Evolutionary conservation across 2,888 invertebrate genomes (phyloP).

Genomic region (Sinopyrophorus schimmeli): DNA sequence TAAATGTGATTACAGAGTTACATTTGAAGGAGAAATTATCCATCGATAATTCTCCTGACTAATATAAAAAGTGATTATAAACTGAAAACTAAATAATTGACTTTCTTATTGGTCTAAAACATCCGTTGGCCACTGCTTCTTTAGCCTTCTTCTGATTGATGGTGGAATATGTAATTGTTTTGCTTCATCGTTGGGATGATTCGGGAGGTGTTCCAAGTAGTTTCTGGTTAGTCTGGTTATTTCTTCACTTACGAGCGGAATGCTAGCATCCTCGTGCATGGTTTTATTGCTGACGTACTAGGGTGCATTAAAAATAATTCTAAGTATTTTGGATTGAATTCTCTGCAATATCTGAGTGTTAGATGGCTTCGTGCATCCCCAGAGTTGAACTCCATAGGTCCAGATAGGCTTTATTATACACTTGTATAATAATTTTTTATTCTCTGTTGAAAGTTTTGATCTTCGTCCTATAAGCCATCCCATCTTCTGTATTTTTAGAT

Average conservation of each 20-base stretch:
- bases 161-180: conserved; percentile 1
- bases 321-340: conserved; percentile 5
- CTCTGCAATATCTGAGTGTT: conserved; percentile 3
- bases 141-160: conserved; percentile 3
- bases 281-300: too few relatives aligned
- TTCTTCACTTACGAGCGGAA: conserved; percentile 10
- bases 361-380: neutral
- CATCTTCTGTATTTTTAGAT: conserved; percentile 12
- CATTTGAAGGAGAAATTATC: too few relatives aligned
- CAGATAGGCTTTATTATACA: conserved; percentile 5
- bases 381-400: conserved; percentile 3
- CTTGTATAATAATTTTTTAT: conserved; percentile 13
- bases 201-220: conserved; percentile 6
- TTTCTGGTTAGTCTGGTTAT: conserved; percentile 8
- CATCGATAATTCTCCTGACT: too few relatives aligned
- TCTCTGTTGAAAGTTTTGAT: conserved; percentile 10
- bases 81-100: too few relatives aligned
- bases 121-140: too few relatives aligned
- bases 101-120: too few relatives aligned
- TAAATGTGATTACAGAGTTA: too few relatives aligned
- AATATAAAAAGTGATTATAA: too few relatives aligned
- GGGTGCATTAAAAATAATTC: conserved; percentile 6
- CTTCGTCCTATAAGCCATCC: conserved; percentile 11
- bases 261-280: too few relatives aligned
- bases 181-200: conserved; percentile 10